Evolutionary conservation across 2,888 invertebrate genomes (phyloP), one percentile per base, ranked within the genome.

Genomic region (Aphrophora alni): DNA sequence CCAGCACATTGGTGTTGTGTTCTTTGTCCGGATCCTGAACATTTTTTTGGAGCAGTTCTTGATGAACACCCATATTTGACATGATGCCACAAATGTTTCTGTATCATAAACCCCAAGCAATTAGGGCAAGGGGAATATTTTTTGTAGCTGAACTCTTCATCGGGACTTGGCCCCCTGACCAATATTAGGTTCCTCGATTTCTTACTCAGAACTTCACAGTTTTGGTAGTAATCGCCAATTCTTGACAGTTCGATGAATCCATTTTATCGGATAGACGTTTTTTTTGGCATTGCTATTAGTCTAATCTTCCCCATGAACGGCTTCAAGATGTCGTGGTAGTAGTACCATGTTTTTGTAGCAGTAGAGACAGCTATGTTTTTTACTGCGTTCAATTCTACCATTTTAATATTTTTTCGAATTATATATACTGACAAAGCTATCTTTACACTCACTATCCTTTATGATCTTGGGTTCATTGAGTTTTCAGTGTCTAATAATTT

Each of bases 211-310:
- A 72, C 72, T 24, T 72, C 72, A 24, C 14, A 17, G 25, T 72
- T 72, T 1, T 72, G 72, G 72, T 72, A 72, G 33, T 72, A 72
- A 72, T 72, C 72, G 25, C 27, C 72, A 33, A 72, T 26, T 72
- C 72, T 21, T 21, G 28, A 33, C 27, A 72, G 27, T 25, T 27
- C 72, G 21, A 33, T 33, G 25, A 72, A 72, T 14, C 28, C 72
- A 26, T 72, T 33, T 27, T 26, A 25, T n/a, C 72, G 27, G n/a
- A 25, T 27, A 25, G n/a, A 3, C n/a, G 28, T 26, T 3, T 72
- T 72, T 27, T 72, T 72, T 21, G 25, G 26, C 72, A 72, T 72
- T 26, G 5, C 72, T 33, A 72, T 4, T 33, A 72, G n/a, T 72
- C 25, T 25, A 21, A 26, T 72, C 72, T 17, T 24, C 7, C 26